A percentile compares a stretch with the other conserved stretches of the same genome.
Conservation (phyloP, 1,140 invertebrate genomes). For the Philotrypesis tridentata region DNA sequence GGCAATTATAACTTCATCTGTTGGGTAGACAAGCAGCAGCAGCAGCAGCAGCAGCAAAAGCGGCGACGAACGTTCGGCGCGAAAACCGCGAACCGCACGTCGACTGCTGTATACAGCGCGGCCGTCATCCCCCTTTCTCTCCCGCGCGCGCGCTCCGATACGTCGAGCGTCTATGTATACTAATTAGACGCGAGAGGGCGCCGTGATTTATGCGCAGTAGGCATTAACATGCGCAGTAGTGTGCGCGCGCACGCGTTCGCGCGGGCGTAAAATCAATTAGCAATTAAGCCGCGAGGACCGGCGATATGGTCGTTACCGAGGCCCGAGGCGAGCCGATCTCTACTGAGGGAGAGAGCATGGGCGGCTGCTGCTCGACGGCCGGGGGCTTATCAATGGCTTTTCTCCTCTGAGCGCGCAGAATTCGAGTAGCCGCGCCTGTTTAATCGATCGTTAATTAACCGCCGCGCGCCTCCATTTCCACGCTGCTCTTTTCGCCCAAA, state of each 20-base stretch:
- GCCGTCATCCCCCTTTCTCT: neutral
- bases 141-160: too few relatives aligned
- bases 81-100: constrained; percentile 11
- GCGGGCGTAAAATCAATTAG: constrained; percentile 61
- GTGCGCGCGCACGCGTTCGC: constrained; percentile 14
- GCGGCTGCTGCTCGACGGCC: constrained; percentile 5
- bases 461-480: too few relatives aligned
- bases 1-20: constrained; percentile 9
- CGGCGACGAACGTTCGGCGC: neutral
- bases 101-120: too few relatives aligned
- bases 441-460: constrained; percentile 44
- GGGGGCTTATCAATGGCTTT: constrained; percentile 51
- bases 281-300: constrained; percentile 59
- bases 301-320: constrained; percentile 60
- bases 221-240: constrained; percentile 42
- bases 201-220: constrained; percentile 27
- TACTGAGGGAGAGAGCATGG: neutral
- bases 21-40: neutral
- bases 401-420: neutral
- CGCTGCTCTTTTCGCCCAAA: too few relatives aligned
- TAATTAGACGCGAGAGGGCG: constrained; percentile 16
- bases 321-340: constrained; percentile 42
- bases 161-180: neutral
- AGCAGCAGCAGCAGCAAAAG: neutral
- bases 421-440: neutral